These are phyloP conservation scores for Megaustenia siamemsis DNA, from an alignment of 2,888 invertebrate genomes.

Conservation along the genomic window DNA sequence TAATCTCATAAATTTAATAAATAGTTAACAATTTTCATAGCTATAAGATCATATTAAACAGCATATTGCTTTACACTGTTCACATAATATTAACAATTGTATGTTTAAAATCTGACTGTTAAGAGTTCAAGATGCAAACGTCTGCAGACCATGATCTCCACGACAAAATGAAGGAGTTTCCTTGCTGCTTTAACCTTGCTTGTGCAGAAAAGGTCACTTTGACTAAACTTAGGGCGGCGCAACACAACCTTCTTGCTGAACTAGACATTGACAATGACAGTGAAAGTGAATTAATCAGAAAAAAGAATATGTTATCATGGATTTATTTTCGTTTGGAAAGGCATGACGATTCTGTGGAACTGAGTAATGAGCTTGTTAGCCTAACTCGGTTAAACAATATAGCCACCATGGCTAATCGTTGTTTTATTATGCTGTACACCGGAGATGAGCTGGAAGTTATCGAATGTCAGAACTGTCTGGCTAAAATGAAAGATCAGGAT, in stretches of 20 bases:
- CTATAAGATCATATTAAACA: too few species aligned
- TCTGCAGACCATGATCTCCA: neutral
- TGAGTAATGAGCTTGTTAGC: neutral
- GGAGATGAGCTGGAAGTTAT: conserved; percentile 7
- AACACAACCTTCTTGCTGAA: neutral
- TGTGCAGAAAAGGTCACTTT: neutral
- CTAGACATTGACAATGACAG: neutral
- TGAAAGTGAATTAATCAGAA: neutral
- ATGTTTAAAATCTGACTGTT: too few species aligned
- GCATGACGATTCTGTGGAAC: too few species aligned
- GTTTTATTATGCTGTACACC: neutral
- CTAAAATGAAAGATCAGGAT: neutral
- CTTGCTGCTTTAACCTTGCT: neutral
- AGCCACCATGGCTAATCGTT: neutral
- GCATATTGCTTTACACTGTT: too few species aligned
- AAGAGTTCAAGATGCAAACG: too few species aligned
- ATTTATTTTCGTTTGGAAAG: too few species aligned
- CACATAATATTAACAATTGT: too few species aligned
- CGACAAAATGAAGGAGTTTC: neutral
- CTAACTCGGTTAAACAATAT: neutral
- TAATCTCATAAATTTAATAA: too few species aligned
- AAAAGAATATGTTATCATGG: neutral
- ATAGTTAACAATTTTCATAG: too few species aligned
- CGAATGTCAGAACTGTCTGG: neutral
- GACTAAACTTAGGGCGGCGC: neutral